A percentile compares a stretch with the other conserved stretches of the same genome.
Conservation (phyloP, 2,888 invertebrate genomes). For the Apoderus coryli region DNA sequence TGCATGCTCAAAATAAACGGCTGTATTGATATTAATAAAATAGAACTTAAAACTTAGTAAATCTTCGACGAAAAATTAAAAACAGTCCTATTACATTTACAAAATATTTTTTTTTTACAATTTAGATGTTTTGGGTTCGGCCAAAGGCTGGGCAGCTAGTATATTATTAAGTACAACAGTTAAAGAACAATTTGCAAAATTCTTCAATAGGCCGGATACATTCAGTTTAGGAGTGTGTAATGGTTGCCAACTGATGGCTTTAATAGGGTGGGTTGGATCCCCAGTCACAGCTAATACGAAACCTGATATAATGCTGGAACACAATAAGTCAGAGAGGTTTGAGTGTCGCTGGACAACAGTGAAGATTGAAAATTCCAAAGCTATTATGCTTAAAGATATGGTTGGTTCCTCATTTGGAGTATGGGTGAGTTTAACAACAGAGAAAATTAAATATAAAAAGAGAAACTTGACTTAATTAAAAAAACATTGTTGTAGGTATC, state of each 20-base stretch:
- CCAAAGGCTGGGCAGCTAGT: slow-evolving; percentile 95
- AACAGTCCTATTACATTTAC: too few species aligned
- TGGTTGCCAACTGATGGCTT: slow-evolving; percentile 91
- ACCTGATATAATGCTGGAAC: slow-evolving; percentile 58
- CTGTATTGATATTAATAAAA: too few species aligned
- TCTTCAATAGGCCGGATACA: slow-evolving; percentile 58
- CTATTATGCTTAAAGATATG: slow-evolving; percentile 88
- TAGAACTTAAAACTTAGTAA: too few species aligned
- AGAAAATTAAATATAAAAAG: slow-evolving; percentile 6
- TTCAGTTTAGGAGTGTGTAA: slow-evolving; percentile 98
- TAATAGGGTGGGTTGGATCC: slow-evolving; percentile 79
- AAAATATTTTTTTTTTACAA: slow-evolving; percentile 16
- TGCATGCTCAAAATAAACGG: too few species aligned
- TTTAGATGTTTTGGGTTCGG: slow-evolving; percentile 85
- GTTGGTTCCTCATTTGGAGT: slow-evolving; percentile 77
- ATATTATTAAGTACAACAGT: slow-evolving; percentile 66
- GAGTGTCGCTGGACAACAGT: slow-evolving; percentile 47
- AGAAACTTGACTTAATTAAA: background rate
- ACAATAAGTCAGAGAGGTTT: slow-evolving; percentile 80
- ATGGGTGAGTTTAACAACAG: slow-evolving; percentile 40
- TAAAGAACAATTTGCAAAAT: slow-evolving; percentile 62
- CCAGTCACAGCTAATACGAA: slow-evolving; percentile 23
- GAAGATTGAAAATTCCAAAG: slow-evolving; percentile 47
- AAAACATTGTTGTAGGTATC: slow-evolving; percentile 38
- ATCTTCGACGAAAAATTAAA: too few species aligned